These are phyloP conservation scores for Periophthalmodon schlosseri DNA, from an alignment of 2,113 vertebrate species.

Conservation along the genomic window DNA sequence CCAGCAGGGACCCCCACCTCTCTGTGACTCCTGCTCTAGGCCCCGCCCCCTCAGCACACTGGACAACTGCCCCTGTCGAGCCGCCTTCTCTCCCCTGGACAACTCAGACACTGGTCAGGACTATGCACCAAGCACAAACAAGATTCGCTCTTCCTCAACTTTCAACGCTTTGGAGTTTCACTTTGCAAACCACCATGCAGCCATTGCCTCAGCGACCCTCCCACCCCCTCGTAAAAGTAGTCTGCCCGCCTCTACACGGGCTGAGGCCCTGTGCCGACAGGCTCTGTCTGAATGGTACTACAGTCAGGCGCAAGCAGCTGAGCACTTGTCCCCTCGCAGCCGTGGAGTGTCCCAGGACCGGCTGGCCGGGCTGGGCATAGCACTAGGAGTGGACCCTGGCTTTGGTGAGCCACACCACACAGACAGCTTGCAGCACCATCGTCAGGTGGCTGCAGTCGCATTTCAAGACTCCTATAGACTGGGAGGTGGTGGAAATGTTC, in stretches of 20 bases:
- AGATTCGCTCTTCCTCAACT: slow-evolving; percentile 66
- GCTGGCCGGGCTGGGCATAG: slow-evolving; percentile 67
- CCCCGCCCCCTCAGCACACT: slow-evolving; percentile 53
- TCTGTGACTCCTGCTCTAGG: slow-evolving; percentile 80
- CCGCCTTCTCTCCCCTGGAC: slow-evolving; percentile 59
- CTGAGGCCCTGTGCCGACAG: slow-evolving; percentile 79
- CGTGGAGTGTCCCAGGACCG: slow-evolving; percentile 87
- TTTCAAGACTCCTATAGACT: slow-evolving; percentile 60
- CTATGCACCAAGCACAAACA: slow-evolving; percentile 6
- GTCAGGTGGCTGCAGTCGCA: slow-evolving; percentile 57
- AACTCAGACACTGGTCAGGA: slow-evolving; percentile 42
- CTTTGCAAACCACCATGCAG: slow-evolving; percentile 78
- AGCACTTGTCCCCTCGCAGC: slow-evolving; percentile 80
- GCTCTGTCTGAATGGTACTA: slow-evolving; percentile 90
- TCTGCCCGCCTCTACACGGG: slow-evolving; percentile 39
- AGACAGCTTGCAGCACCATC: slow-evolving; percentile 81
- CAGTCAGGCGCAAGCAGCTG: slow-evolving; percentile 77
- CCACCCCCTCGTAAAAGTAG: slow-evolving; percentile 55
- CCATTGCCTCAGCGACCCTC: slow-evolving; percentile 77
- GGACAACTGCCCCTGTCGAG: slow-evolving; percentile 70
- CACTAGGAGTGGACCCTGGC: slow-evolving; percentile 32
- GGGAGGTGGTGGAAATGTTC: slow-evolving; percentile 29
- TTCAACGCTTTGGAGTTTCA: slow-evolving; percentile 71
- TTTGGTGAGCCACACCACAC: slow-evolving; percentile 50
- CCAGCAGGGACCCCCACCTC: slow-evolving; percentile 84